These are phyloP conservation scores for Alcedo atthis DNA, from an alignment of 2,797 vertebrate genomes.

Conservation along the genomic window DNA sequence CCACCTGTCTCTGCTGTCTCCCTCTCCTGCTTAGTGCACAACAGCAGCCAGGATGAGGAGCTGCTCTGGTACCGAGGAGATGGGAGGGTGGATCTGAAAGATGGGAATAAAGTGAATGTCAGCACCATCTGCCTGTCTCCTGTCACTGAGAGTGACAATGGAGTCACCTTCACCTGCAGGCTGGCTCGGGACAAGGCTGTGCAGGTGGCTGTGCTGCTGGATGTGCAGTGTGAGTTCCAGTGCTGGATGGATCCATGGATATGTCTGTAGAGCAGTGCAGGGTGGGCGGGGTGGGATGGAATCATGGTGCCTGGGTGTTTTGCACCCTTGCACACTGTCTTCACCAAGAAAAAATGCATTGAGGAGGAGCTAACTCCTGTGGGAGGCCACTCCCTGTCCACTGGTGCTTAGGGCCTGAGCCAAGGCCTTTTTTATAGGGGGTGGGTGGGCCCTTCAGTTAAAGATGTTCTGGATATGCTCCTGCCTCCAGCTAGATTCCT, in stretches of 20 bases:
- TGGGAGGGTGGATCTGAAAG: slow-evolving; percentile 70
- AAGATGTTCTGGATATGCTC: not conserved
- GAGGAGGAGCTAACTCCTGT: not conserved
- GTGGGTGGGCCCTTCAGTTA: slow-evolving; percentile 19
- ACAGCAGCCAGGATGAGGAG: slow-evolving; percentile 72
- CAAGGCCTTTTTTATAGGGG: not conserved
- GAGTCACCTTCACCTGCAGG: slow-evolving; percentile 85
- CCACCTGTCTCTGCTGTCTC: not conserved
- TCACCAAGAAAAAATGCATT: slow-evolving; percentile 32
- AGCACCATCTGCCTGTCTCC: slow-evolving; percentile 87
- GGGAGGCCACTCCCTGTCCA: slow-evolving; percentile 46
- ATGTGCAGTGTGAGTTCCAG: slow-evolving; percentile 87
- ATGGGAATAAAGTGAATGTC: slow-evolving; percentile 79
- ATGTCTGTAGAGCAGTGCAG: not conserved
- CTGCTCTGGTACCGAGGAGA: slow-evolving; percentile 88
- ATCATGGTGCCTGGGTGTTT: not conserved
- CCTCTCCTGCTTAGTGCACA: slow-evolving; percentile 68
- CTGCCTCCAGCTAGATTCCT: slow-evolving; percentile 36
- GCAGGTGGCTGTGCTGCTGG: slow-evolving; percentile 81
- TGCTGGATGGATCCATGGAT: not conserved
- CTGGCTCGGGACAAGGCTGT: slow-evolving; percentile 71
- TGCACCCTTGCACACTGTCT: not conserved
- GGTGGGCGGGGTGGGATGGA: not conserved
- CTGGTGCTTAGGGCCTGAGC: not conserved
- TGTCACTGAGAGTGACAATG: slow-evolving; percentile 77